Conservation (phyloP, 2,113 vertebrate genomes). For the Nesoenas mayeri region DNA sequence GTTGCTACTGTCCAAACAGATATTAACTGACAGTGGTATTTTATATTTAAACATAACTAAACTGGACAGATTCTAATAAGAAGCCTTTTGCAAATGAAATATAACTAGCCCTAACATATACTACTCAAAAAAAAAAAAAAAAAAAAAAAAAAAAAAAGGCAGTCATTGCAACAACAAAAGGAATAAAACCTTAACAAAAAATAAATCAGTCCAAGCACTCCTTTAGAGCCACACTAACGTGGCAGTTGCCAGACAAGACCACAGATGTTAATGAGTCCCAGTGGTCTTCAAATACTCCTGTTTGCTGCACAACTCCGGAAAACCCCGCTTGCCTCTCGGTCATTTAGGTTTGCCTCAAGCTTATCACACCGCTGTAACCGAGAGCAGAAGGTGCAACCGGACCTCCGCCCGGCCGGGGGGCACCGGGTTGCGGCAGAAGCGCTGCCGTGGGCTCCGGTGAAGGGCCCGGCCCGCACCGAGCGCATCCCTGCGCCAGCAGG, state of each 20-base stretch:
- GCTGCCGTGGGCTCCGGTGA: too few species aligned
- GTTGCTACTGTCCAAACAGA: background rate
- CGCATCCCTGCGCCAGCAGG: background rate
- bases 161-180: background rate
- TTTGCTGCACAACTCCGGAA: background rate
- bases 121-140: background rate
- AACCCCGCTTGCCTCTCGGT: rapidly evolving
- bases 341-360: rapidly evolving
- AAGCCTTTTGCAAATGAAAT: background rate
- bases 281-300: background rate
- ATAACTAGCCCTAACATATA: background rate
- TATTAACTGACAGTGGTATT: background rate
- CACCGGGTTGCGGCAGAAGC: too few species aligned
- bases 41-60: background rate
- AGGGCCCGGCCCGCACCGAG: too few species aligned
- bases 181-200: background rate
- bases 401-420: too few species aligned
- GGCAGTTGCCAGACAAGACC: background rate
- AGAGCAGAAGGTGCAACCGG: background rate
- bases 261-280: rapidly evolving
- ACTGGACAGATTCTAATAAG: background rate
- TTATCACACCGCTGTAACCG: too few species aligned
- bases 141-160: background rate
- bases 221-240: background rate
- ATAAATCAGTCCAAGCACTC: background rate